phyloP scores from a whole-genome alignment of 2,888 invertebrate genomes.

The Lamproptera curius region DNA sequence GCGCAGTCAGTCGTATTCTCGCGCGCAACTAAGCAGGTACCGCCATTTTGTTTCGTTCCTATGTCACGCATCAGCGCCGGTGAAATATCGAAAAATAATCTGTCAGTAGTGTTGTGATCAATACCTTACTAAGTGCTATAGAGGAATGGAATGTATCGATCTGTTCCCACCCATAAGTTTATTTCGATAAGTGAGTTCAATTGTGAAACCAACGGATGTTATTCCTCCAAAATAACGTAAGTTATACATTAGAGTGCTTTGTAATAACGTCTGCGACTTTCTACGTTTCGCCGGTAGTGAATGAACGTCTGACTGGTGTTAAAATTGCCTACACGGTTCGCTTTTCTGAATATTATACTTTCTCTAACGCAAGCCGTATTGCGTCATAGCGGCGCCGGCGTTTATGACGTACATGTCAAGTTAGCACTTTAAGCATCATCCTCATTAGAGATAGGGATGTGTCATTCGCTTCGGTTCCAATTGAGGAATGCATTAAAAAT shows the following conservation, averaged over 20 bases:
- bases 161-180: neutral
- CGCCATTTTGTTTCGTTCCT: conserved; percentile 37
- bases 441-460: conserved; percentile 6
- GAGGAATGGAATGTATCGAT: too few relatives aligned
- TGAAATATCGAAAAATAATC: conserved; percentile 5
- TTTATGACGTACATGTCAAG: conserved; percentile 11
- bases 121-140: too few relatives aligned
- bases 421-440: conserved; percentile 11
- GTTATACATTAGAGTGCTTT: neutral
- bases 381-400: conserved; percentile 38
- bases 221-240: neutral
- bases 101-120: conserved; percentile 9
- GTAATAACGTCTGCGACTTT: conserved; percentile 52
- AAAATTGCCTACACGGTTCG: conserved; percentile 30
- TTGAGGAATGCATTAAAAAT: neutral
- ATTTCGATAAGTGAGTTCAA: too few relatives aligned
- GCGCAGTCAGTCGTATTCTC: conserved; percentile 61
- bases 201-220: neutral
- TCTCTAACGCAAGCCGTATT: conserved; percentile 49
- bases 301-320: conserved; percentile 39
- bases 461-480: neutral
- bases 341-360: conserved; percentile 39
- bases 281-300: conserved; percentile 51
- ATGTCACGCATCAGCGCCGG: conserved; percentile 24
- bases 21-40: conserved; percentile 45